Base-by-base conservation (phyloP, 2,113 vertebrate species). In the Campylorhamphus procurvoides region DNA sequence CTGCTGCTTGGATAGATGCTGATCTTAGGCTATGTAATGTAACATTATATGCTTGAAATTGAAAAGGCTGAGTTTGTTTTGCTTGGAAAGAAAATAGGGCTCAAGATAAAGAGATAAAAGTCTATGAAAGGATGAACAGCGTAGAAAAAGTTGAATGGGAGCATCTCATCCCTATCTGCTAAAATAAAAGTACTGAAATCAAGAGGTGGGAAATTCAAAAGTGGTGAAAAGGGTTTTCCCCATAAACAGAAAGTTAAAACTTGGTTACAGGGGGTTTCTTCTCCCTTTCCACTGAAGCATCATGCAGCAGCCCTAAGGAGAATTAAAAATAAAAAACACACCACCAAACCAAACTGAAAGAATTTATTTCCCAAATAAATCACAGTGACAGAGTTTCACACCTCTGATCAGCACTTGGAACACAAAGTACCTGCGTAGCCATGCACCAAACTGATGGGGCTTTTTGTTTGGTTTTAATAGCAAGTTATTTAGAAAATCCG, bases 321-420 rank as follows among this genome's bases (percentile, higher is more conserved):
- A 93, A 86, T 27, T 42, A 29, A 56, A 86, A 59, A 68, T 35
- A 14, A 31, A 59, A 85, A 79, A 22, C 46, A 35, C 24, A 67
- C 7, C 8, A 53, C 14, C 15, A 58, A 72, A 37, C 12, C 14
- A 47, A 47, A 47, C 47, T 12, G 23, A 11, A 31, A 46, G 18
- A 1, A 3, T 92, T 94, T 84, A 53, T 81, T 91, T 88, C 72
- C 56, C 69, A 74, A 33, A 91, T 80, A 90, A 94, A 96, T 77
- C 68, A 59, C 50, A 44, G 31, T 81, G 85, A 71, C 49, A 74
- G 47, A 79, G 47, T 86, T 88, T 88, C 82, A 77, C n/a, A 75
- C 52, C 22, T 81, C 49, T 68, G 75, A 83, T 53, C 47, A 87
- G 44, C 66, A 23, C 14, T 59, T 63, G 33, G 74, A 89, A n/a